Evolutionary conservation across 2,888 invertebrate species (phyloP).

Genomic region (Elmis aenea): DNA sequence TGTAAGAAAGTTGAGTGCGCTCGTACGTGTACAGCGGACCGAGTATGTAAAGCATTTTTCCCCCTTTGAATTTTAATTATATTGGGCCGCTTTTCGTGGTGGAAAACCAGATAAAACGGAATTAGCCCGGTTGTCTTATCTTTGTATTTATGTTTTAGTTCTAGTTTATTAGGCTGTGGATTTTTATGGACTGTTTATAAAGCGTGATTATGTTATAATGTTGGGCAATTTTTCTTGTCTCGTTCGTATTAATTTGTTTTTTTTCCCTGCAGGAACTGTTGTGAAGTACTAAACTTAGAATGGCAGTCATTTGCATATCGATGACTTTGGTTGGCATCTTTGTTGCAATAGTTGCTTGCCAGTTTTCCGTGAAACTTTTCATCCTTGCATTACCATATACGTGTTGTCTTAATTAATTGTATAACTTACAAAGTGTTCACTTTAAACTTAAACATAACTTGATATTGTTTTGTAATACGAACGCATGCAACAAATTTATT

Average conservation of each 20-base stretch:
- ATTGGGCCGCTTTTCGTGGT: slow-evolving; percentile 36
- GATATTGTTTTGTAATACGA: too few species aligned
- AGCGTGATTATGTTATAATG: slow-evolving; percentile 11
- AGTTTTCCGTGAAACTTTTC: too few species aligned
- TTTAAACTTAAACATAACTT: too few species aligned
- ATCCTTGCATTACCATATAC: too few species aligned
- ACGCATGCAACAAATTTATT: too few species aligned
- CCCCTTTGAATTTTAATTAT: slow-evolving; percentile 43
- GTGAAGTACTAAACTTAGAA: too few species aligned
- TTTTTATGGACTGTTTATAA: slow-evolving; percentile 22
- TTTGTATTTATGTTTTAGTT: slow-evolving; percentile 26
- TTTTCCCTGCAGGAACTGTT: slow-evolving; percentile 17
- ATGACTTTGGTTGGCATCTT: too few species aligned
- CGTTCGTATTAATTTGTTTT: slow-evolving; percentile 3
- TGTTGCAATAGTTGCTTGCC: too few species aligned
- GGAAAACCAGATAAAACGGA: slow-evolving; percentile 25
- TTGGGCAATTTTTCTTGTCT: slow-evolving; percentile 10
- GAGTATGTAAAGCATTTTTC: slow-evolving; percentile 42
- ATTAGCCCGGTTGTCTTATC: slow-evolving; percentile 25
- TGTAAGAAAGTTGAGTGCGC: slow-evolving; percentile 46
- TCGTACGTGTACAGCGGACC: slow-evolving; percentile 47
- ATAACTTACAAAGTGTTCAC: too few species aligned
- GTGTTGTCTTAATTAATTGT: too few species aligned
- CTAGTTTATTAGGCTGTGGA: slow-evolving; percentile 24
- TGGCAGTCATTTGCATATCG: too few species aligned